A percentile compares a stretch with the other conserved stretches of the same genome.
Evolutionary conservation across 2,888 invertebrate genomes (phyloP).

Genomic region (Carpatolechia fugitivella): DNA sequence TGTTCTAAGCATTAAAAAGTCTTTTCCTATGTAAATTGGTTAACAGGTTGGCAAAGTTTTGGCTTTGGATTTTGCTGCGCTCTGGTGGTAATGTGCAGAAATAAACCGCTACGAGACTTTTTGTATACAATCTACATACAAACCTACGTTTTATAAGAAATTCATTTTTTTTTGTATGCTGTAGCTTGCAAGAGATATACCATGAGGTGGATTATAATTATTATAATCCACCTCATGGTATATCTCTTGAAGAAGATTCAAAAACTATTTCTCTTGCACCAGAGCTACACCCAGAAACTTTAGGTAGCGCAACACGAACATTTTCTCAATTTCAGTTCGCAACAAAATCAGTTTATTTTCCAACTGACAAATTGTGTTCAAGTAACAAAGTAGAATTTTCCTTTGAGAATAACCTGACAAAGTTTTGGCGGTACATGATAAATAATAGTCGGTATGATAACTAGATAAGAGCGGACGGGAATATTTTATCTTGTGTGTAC

Average conservation of each 20-base stretch:
- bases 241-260: conserved; percentile 23
- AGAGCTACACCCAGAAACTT: conserved; percentile 49
- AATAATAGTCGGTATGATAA: conserved; percentile 11
- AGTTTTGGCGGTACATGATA: conserved; percentile 20
- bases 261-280: conserved; percentile 49
- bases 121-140: no score
- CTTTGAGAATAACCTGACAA: conserved; percentile 58
- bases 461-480: neutral
- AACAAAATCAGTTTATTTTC: conserved; percentile 74
- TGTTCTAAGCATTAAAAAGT: no score
- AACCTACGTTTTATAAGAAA: no score
- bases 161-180: no score
- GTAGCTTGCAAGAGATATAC: neutral
- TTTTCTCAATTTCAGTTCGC: conserved; percentile 74
- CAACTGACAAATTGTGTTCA: conserved; percentile 69
- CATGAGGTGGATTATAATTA: no score
- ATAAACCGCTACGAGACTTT: no score
- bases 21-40: no score
- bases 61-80: no score
- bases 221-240: no score
- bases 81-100: no score
- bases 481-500: neutral
- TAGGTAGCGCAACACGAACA: conserved; percentile 48
- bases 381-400: conserved; percentile 65
- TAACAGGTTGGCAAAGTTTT: no score